A percentile compares a stretch with the other conserved stretches of the same genome.
These are phyloP conservation scores for Herpetotheres cachinnans DNA, from an alignment of 2,113 vertebrate genomes.

Conservation along the genomic window DNA sequence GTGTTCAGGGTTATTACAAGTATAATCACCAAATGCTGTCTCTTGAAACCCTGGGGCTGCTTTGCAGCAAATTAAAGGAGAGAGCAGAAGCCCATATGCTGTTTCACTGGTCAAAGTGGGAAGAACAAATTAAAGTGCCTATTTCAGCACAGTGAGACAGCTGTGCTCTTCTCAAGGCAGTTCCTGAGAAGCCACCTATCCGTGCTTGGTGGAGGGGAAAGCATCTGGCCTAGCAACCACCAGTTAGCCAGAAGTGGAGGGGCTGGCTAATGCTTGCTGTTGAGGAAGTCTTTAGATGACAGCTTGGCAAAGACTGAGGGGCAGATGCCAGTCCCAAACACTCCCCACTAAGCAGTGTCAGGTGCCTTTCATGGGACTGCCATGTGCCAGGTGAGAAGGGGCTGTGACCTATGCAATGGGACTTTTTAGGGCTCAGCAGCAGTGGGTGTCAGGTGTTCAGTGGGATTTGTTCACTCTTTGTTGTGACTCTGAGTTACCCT, in stretches of 20 bases:
- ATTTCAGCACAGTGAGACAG: background rate
- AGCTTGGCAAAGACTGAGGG: background rate
- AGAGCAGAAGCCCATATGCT: background rate
- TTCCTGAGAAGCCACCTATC: background rate
- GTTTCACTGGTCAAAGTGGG: conserved; percentile 2
- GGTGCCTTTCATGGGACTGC: background rate
- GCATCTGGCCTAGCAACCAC: background rate
- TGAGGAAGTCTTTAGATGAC: background rate
- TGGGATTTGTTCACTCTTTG: background rate
- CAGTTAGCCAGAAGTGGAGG: background rate
- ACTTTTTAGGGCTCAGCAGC: background rate
- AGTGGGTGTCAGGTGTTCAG: background rate
- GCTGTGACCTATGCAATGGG: background rate
- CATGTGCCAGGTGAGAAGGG: background rate
- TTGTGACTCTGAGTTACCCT: background rate
- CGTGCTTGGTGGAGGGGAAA: background rate
- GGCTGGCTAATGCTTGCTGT: background rate
- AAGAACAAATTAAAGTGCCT: conserved; percentile 21
- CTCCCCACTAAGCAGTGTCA: background rate
- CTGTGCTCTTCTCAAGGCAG: conserved; percentile 4
- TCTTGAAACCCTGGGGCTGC: background rate
- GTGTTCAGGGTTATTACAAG: background rate
- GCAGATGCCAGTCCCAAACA: background rate
- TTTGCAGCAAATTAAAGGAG: background rate
- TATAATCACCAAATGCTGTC: background rate